Evolutionary conservation across 92 coral and sea anemone species (phyloP).

Genomic region (Porites divaricata): DNA sequence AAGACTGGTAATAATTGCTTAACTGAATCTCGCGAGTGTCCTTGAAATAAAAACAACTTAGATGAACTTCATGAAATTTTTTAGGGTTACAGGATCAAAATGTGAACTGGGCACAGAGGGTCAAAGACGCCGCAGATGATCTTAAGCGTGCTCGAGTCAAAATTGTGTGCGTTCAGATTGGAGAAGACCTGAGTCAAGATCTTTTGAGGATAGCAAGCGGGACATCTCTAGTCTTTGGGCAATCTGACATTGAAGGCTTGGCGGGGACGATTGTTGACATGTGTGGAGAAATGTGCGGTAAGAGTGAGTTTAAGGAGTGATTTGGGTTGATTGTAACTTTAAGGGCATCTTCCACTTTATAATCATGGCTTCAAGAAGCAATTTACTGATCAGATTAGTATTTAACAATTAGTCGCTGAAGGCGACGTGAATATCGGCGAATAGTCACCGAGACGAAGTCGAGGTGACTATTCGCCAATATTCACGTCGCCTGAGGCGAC

Average conservation of each 20-base stretch:
- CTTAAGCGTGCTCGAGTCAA: conserved; percentile 45
- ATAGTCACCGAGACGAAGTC: too few relatives aligned
- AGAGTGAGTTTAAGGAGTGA: neutral
- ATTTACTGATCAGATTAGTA: too few relatives aligned
- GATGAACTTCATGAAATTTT: neutral
- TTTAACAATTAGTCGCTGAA: too few relatives aligned
- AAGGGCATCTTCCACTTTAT: too few relatives aligned
- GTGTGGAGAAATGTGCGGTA: conserved; percentile 20
- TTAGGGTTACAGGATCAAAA: conserved; percentile 58
- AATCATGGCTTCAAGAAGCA: too few relatives aligned
- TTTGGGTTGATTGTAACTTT: too few relatives aligned
- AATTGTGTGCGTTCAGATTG: conserved; percentile 45
- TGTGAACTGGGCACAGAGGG: conserved; percentile 40
- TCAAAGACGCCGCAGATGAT: conserved; percentile 24
- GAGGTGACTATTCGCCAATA: too few relatives aligned
- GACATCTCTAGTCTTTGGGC: conserved; percentile 7
- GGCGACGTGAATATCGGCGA: too few relatives aligned
- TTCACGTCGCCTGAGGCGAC: too few relatives aligned
- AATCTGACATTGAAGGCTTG: conserved; percentile 23
- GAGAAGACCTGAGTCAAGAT: conserved; percentile 29
- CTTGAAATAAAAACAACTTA: neutral
- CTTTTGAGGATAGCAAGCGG: neutral
- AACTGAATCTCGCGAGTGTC: too few relatives aligned
- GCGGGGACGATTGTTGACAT: conserved; percentile 1
- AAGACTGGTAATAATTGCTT: too few relatives aligned